Base-by-base conservation (phyloP, 53 echinoderm and acorn worm genomes). In the Patiria pectinifera region DNA sequence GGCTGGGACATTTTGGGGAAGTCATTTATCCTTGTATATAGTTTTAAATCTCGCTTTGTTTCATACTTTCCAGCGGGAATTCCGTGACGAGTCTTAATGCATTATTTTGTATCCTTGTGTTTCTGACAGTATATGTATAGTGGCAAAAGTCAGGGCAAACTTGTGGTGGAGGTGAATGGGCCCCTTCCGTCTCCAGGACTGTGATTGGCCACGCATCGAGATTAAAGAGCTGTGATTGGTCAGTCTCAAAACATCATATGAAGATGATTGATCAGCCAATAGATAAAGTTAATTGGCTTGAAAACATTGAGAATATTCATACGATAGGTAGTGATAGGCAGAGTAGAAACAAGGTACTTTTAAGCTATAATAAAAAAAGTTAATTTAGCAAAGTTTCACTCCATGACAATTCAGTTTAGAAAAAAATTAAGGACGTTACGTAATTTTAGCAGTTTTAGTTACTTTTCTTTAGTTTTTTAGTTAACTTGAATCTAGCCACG, bases 131-230 rank as follows among this genome's bases (percentile, higher is more conserved):
- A 96, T 80, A 74, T 97, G 77, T 97, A 96, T 81, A 80, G 93
- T 11, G 91, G 87, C 84, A 94, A 90, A 76, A 97, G 93, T 53
- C 91, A 96, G 82, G 97, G 97, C 4, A 97, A 97, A 82, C 89
- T 97, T 35, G 94, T 92, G 3, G 94, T 96, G 0, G 91, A 96
- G 75, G 23, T 96, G 45, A 95, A 95, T 22, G 81, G 66, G 2
- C 45, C 89, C 45, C 69, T 63, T 80, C 80, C 89, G 62, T 3
- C 47, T 16, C 23, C 79, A n/a, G 62, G 76, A 62, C 21, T 79
- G n/a, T 79, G 62, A 80, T 86, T 47, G 75, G 75, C 48, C 43
- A 24, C 13, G 21, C 72, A 46, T 2, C 71, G 14, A 13, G 10
- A 72, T 24, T 13, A 48, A 49, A 53, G 71, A 48, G 10, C 45